phyloP scores from a whole-genome alignment of 2,888 invertebrate species.

The Spodoptera picta region DNA sequence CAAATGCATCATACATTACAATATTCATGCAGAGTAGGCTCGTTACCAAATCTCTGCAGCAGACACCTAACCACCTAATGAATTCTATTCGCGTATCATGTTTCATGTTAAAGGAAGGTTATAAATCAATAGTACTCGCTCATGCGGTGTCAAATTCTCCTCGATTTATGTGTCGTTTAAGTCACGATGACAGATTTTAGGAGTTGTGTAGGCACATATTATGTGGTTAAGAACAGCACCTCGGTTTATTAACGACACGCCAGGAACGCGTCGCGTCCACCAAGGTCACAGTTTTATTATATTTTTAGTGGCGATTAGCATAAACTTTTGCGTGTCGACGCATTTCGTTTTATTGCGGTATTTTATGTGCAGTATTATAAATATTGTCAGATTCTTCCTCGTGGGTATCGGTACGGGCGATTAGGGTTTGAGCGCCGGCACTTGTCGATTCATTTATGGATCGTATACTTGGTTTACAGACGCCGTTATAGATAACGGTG shows the following conservation, averaged over 20 bases:
- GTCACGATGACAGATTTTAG: slow-evolving; percentile 57
- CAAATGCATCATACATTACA: slow-evolving; percentile 45
- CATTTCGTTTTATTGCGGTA: slow-evolving; percentile 78
- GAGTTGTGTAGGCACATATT: slow-evolving; percentile 51
- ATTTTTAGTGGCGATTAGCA: slow-evolving; percentile 78
- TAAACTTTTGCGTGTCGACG: slow-evolving; percentile 73
- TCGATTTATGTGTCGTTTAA: slow-evolving; percentile 53
- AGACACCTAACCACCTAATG: slow-evolving; percentile 44
- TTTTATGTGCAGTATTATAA: slow-evolving; percentile 75
- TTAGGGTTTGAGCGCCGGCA: slow-evolving; percentile 71
- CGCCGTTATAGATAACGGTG: slow-evolving; percentile 79
- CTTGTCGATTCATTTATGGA: slow-evolving; percentile 81
- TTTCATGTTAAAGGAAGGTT: slow-evolving; percentile 53
- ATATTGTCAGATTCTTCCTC: slow-evolving; percentile 76
- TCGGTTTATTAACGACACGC: slow-evolving; percentile 52
- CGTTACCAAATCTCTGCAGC: slow-evolving; percentile 42
- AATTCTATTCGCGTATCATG: slow-evolving; percentile 54
- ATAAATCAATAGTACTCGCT: slow-evolving; percentile 57
- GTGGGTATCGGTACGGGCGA: slow-evolving; percentile 68
- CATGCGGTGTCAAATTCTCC: slow-evolving; percentile 54
- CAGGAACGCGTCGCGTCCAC: slow-evolving; percentile 58
- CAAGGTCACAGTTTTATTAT: slow-evolving; percentile 73
- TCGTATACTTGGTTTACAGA: slow-evolving; percentile 80
- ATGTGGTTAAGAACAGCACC: slow-evolving; percentile 52
- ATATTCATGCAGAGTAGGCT: slow-evolving; percentile 32